phyloP scores from a whole-genome alignment of 2,113 vertebrate genomes.

The Lonchura striata region DNA sequence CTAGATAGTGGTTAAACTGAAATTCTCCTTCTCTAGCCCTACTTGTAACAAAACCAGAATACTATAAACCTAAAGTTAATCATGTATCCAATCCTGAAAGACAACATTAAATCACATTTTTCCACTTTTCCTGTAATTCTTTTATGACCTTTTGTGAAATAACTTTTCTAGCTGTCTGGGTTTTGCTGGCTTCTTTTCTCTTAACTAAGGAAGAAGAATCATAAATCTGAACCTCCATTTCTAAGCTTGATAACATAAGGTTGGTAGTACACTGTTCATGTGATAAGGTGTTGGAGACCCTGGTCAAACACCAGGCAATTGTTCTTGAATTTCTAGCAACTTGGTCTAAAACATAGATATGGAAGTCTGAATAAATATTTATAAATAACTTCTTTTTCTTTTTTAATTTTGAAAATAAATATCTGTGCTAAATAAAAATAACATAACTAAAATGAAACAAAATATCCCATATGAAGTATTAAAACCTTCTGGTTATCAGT shows the following conservation, averaged over 20 bases:
- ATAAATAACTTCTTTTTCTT: background rate
- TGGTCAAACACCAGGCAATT: background rate
- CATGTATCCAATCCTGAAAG: background rate
- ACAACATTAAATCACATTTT: background rate
- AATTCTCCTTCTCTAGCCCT: background rate
- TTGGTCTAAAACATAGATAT: background rate
- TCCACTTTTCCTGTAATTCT: background rate
- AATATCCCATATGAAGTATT: background rate
- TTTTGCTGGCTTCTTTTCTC: background rate
- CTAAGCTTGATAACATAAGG: background rate
- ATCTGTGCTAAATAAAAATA: background rate
- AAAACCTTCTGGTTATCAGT: background rate
- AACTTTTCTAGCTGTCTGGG: background rate
- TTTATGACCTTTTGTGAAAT: background rate
- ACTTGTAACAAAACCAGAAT: background rate
- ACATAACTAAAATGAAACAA: background rate
- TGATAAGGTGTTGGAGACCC: background rate
- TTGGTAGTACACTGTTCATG: background rate
- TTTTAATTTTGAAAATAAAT: background rate
- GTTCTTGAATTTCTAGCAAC: background rate
- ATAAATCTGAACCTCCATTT: background rate
- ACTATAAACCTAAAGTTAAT: background rate
- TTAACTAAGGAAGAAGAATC: background rate
- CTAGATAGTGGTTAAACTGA: background rate
- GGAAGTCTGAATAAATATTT: background rate